These are phyloP conservation scores for Lamprotornis superbus DNA, from an alignment of 2,113 vertebrate genomes.

Conservation along the genomic window DNA sequence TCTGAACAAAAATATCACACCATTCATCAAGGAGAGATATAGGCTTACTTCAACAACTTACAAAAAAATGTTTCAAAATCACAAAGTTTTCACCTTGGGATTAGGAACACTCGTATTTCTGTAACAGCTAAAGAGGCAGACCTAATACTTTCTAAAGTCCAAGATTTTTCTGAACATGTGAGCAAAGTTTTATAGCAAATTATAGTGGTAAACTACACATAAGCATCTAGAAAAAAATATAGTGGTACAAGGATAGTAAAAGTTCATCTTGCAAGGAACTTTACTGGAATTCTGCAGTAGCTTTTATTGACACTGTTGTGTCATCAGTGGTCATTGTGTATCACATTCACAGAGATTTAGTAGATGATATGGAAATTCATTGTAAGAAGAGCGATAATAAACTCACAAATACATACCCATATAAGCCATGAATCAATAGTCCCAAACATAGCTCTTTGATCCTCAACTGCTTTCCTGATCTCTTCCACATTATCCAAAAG, in stretches of 20 bases:
- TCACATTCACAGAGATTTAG: background rate
- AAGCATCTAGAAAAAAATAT: background rate
- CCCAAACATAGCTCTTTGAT: constrained; percentile 87
- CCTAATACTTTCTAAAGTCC: background rate
- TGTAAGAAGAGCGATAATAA: background rate
- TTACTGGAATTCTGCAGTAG: background rate
- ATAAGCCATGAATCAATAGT: constrained; percentile 98
- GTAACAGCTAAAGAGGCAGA: background rate
- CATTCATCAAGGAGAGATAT: background rate
- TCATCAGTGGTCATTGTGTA: background rate
- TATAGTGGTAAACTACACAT: background rate
- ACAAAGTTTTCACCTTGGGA: background rate
- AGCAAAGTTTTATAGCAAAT: background rate
- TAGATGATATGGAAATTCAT: background rate
- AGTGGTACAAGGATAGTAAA: background rate
- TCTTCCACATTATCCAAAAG: constrained; percentile 89
- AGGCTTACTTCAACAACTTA: background rate
- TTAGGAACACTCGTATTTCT: background rate
- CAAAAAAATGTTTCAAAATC: background rate
- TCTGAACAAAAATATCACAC: constrained; percentile 70
- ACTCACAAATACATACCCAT: constrained; percentile 82
- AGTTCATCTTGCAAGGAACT: background rate
- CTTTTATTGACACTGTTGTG: background rate
- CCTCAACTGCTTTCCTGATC: constrained; percentile 78
- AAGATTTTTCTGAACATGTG: background rate